A percentile compares a stretch with the other conserved stretches of the same genome.
Conservation (phyloP, 2,113 vertebrate genomes). For the Poeciliopsis prolifica region DNA sequence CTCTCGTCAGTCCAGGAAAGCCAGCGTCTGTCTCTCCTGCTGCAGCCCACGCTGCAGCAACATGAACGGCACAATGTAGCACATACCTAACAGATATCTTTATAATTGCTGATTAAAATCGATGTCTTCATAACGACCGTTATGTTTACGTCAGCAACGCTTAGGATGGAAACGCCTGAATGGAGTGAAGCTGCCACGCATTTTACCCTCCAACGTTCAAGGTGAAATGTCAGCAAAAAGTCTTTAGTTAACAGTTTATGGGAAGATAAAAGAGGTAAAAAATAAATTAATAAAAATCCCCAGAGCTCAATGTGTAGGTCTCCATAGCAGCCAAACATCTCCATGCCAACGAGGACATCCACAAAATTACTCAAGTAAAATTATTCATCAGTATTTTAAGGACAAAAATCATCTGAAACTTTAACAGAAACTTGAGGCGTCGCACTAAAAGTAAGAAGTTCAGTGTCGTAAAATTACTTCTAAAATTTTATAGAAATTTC, state of each 20-base stretch:
- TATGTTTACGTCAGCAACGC: background rate
- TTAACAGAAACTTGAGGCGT: too few species aligned
- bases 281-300: background rate
- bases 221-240: background rate
- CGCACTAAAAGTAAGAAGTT: too few species aligned
- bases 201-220: background rate
- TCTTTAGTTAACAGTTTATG: background rate
- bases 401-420: too few species aligned
- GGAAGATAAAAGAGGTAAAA: background rate
- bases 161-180: background rate
- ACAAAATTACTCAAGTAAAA: too few species aligned
- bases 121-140: background rate
- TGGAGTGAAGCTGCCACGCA: background rate
- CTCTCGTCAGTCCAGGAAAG: conserved; percentile 32
- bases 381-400: too few species aligned
- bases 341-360: too few species aligned
- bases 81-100: conserved; percentile 7
- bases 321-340: background rate
- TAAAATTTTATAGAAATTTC: too few species aligned
- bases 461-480: too few species aligned
- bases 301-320: background rate
- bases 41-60: conserved; percentile 19
- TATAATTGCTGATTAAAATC: conserved; percentile 30
- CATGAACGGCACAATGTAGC: conserved; percentile 23
- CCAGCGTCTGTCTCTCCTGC: conserved; percentile 48